A percentile compares a stretch with the other conserved stretches of the same genome.
phyloP scores from a whole-genome alignment of 2,797 vertebrate species.

The Jordanella pulchra region DNA sequence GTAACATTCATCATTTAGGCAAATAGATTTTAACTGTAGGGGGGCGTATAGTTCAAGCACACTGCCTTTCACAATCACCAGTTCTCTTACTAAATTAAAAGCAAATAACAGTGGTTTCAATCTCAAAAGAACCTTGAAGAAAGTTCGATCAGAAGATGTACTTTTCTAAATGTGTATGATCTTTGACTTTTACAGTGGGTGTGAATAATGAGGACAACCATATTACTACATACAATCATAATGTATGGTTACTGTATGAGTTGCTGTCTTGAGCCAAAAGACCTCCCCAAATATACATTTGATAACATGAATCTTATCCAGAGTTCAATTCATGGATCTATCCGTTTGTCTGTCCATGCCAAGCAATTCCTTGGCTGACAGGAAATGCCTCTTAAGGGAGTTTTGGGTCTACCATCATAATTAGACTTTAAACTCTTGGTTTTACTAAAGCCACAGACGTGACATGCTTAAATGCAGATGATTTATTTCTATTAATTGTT shows the following conservation, averaged over 20 bases:
- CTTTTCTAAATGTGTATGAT: constrained; percentile 38
- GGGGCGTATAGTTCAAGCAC: constrained; percentile 34
- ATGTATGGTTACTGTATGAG: constrained; percentile 25
- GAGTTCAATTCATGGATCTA: neutral
- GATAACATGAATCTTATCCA: neutral
- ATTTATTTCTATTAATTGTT: constrained; percentile 34
- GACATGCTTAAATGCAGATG: neutral
- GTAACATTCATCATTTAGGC: constrained; percentile 72
- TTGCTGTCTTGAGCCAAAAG: neutral
- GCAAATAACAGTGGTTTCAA: constrained; percentile 33
- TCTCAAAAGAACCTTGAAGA: constrained; percentile 49
- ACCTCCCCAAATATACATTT: neutral
- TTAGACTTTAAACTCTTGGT: neutral
- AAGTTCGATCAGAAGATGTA: constrained; percentile 35
- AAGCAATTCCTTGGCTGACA: no score
- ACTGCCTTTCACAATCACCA: constrained; percentile 27
- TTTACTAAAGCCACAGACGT: neutral
- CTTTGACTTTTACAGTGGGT: constrained; percentile 36
- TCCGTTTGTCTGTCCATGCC: neutral
- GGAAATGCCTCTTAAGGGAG: neutral
- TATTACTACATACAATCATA: constrained; percentile 44
- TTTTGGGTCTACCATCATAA: neutral
- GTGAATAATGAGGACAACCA: constrained; percentile 38
- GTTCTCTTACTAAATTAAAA: constrained; percentile 18
- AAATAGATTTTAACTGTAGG: constrained; percentile 55